These are phyloP conservation scores for Pseudococcus viburni DNA, from an alignment of 2,888 invertebrate species.

Conservation along the genomic window DNA sequence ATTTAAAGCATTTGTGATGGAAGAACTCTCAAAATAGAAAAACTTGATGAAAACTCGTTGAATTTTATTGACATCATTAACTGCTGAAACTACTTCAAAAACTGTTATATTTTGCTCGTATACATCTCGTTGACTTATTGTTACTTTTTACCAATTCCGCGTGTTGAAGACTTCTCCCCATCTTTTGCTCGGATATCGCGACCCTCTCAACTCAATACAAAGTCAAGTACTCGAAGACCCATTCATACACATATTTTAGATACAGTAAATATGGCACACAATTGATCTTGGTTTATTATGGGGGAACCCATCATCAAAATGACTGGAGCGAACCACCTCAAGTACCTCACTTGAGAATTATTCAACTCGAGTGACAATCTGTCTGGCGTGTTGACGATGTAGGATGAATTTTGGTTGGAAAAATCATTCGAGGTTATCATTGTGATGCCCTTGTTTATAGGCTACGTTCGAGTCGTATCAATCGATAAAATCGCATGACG, in stretches of 20 bases:
- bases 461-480: not conserved
- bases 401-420: not conserved
- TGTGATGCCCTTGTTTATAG: not conserved
- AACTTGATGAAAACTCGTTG: no score
- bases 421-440: constrained; percentile 17
- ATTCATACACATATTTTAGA: not conserved
- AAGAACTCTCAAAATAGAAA: no score
- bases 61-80: constrained; percentile 6
- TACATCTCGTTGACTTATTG: not conserved
- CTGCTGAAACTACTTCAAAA: not conserved
- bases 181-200: not conserved
- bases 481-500: constrained; percentile 18
- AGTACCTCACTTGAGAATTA: constrained; percentile 3
- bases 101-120: not conserved
- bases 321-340: not conserved
- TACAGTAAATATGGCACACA: not conserved
- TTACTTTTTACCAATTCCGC: not conserved
- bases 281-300: not conserved
- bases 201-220: constrained; percentile 3
- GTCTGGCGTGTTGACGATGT: not conserved
- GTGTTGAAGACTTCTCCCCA: not conserved
- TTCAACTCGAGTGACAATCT: not conserved
- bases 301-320: not conserved
- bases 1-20: no score
- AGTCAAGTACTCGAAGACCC: not conserved